Evolutionary conservation across 2,797 vertebrate species (phyloP).

Genomic region (Danio jaintianensis): DNA sequence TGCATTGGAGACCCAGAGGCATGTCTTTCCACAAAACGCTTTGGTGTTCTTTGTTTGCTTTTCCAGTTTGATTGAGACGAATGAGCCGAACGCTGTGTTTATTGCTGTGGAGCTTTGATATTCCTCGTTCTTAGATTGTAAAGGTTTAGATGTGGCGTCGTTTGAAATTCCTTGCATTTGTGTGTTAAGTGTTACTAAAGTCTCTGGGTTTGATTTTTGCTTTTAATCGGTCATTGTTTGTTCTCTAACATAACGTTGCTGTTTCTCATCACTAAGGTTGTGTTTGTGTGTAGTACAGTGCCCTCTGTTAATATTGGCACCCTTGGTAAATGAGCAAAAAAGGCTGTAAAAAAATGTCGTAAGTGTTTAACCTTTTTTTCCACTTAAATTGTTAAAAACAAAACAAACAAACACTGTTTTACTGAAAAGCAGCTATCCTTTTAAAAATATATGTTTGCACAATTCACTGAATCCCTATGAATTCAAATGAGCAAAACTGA

Average conservation of each 20-base stretch:
- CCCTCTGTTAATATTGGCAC: too few relatives aligned
- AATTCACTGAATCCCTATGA: too few relatives aligned
- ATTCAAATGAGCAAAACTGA: too few relatives aligned
- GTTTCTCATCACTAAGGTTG: constrained; percentile 7
- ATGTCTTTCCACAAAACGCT: constrained; percentile 17
- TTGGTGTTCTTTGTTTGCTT: background rate
- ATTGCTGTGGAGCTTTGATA: constrained; percentile 36
- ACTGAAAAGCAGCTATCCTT: too few relatives aligned
- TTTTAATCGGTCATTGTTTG: constrained; percentile 7
- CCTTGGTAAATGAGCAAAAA: too few relatives aligned
- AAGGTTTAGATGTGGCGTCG: constrained; percentile 36
- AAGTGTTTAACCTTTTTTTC: too few relatives aligned
- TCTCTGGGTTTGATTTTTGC: background rate
- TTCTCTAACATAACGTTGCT: constrained; percentile 19
- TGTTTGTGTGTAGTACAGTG: constrained; percentile 18
- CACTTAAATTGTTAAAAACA: too few relatives aligned
- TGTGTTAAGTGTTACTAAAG: constrained; percentile 27
- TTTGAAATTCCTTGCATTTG: constrained; percentile 29
- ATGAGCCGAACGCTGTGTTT: constrained; percentile 21
- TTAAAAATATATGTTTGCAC: too few relatives aligned
- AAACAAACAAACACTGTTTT: too few relatives aligned
- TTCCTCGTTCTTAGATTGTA: constrained; percentile 10
- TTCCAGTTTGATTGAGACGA: constrained; percentile 34
- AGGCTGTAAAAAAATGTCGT: too few relatives aligned
- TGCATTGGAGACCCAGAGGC: background rate